Base-by-base conservation (phyloP, 1,140 invertebrate genomes). In the Atta colombica region DNA sequence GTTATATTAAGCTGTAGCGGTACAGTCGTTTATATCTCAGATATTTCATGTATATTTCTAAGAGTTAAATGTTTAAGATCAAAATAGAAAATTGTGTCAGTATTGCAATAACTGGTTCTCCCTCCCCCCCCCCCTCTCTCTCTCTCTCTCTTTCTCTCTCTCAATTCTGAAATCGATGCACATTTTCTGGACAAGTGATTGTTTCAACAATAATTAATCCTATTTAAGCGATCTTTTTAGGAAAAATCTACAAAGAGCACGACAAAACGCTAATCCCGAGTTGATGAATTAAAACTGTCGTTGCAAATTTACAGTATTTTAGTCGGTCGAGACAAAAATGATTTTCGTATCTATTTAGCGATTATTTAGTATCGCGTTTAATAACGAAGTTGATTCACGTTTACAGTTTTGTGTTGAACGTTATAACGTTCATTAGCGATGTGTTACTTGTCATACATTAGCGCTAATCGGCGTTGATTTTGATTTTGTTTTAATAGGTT, bases 211-310 rank as follows among this genome's bases (percentile, higher is more conserved):
- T 16, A 75, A 60, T 58, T 25, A 25, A 25, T 75, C 35, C 35
- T 16, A 16, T 39, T 39, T 58, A 35, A 4, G 1, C 16, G 12
- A 8, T 61, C 1, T 60, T 60, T 35, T 35, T 35, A 31, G 16
- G 8, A 3, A 10, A 28, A 10, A 8, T 71, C 45, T 53, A 10
- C 39, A 0, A 45, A 45, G 1, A 45, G 55, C 49, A 45, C 8
- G 8, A 55, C 31, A 7, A 28, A 31, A 49, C 14, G 51, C 7
- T 63, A 61, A 35, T 74, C 53, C 39, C 8, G 28, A 0, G 18
- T 49, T 84, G 35, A 60, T 74, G 45, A 84, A 75, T 74, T 49
- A 45, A 61, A 75, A 65, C 25, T 61, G 2, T 63, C 14, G 25
- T 58, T 61, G 39, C 68, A 51, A 35, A 74, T 14, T 66, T 8